Evolutionary conservation across 2,113 vertebrate species (phyloP).

Genomic region (Psilopogon haemacephalus): DNA sequence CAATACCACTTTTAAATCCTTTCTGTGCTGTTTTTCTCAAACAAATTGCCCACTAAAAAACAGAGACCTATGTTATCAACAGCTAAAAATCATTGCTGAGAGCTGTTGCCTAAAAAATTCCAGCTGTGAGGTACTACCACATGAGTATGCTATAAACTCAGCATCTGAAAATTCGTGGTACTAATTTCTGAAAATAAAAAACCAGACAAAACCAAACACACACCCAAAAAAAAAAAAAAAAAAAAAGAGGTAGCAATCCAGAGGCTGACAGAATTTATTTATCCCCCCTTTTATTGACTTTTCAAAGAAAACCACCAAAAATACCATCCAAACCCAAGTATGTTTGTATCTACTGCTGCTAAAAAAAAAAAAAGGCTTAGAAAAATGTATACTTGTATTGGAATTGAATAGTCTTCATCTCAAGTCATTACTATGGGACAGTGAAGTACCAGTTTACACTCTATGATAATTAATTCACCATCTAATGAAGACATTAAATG

Average conservation of each 20-base stretch:
- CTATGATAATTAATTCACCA: neutral
- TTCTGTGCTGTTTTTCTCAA: neutral
- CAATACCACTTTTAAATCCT: neutral
- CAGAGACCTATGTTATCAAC: neutral
- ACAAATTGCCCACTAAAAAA: neutral
- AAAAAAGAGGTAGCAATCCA: neutral
- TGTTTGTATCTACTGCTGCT: neutral
- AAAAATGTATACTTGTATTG: neutral
- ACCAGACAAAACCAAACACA: neutral
- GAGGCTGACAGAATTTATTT: neutral
- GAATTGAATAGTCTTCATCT: neutral
- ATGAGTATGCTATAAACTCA: rapidly evolving
- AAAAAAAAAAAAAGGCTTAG: neutral
- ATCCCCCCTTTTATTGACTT: neutral
- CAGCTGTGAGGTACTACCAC: neutral
- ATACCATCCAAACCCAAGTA: neutral
- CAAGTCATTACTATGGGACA: neutral
- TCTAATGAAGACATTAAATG: neutral
- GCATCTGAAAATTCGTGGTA: neutral
- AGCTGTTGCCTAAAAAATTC: neutral
- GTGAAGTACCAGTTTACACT: neutral
- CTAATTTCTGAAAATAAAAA: neutral
- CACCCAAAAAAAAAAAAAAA: neutral
- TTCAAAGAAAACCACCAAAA: neutral
- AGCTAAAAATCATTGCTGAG: neutral